A percentile compares a stretch with the other conserved stretches of the same genome.
Conservation (phyloP, 2,888 invertebrate species). For the Microplitis deprimator region DNA sequence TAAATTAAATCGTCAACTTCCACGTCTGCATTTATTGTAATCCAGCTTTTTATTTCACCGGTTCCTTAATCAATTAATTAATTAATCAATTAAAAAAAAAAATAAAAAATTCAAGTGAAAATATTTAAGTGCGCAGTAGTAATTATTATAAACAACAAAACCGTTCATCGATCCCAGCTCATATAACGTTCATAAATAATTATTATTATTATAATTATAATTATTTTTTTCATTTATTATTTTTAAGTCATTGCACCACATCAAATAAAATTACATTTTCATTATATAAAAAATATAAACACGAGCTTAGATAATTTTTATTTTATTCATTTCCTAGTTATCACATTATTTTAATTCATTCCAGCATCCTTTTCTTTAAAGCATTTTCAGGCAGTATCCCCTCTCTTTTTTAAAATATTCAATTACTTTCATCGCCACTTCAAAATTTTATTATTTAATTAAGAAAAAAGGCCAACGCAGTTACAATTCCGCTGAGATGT, state of each 20-base stretch:
- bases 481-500: no score
- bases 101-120: background rate
- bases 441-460: no score
- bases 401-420: no score
- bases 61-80: constrained; percentile 20
- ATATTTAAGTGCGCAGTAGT: constrained; percentile 36
- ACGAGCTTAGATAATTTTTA: constrained; percentile 11
- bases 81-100: constrained; percentile 40
- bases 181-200: constrained; percentile 56
- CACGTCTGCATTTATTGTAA: constrained; percentile 63
- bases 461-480: no score
- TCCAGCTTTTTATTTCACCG: constrained; percentile 7
- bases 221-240: constrained; percentile 70
- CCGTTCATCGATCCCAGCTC: constrained; percentile 70
- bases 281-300: constrained; percentile 62
- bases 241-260: constrained; percentile 72
- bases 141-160: constrained; percentile 57
- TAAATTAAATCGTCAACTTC: constrained; percentile 56
- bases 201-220: constrained; percentile 50
- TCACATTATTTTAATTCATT: background rate
- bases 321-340: background rate
- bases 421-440: no score
- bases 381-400: no score
- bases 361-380: background rate
- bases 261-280: constrained; percentile 73